Evolutionary conservation across 2,888 invertebrate genomes (phyloP).

Genomic region (Hybos culiciformis): DNA sequence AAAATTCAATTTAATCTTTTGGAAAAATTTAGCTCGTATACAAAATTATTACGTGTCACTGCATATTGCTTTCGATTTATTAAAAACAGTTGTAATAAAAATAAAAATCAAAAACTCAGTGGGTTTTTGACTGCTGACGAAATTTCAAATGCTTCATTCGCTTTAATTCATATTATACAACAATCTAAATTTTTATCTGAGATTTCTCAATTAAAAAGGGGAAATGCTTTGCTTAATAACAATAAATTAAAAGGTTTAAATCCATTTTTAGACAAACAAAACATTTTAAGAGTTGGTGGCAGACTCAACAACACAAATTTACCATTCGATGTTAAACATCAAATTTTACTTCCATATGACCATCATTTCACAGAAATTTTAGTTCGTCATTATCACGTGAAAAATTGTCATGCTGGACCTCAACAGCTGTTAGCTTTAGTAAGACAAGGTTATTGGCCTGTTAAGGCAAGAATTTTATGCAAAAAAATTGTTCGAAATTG

Average conservation of each 20-base stretch:
- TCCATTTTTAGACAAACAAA: background rate
- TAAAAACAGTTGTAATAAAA: no score
- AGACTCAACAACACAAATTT: background rate
- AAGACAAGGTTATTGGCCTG: background rate
- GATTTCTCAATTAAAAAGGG: background rate
- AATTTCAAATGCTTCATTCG: background rate
- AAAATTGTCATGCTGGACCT: background rate
- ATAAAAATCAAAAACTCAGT: no score
- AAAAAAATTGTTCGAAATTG: constrained; percentile 11
- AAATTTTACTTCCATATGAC: background rate
- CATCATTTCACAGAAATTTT: background rate
- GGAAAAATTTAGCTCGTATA: constrained; percentile 2
- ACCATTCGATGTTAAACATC: background rate
- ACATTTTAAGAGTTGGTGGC: background rate
- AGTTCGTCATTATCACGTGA: background rate
- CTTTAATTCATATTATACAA: background rate
- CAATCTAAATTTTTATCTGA: background rate
- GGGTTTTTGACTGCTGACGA: no score
- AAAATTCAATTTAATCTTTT: no score
- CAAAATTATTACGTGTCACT: constrained; percentile 4
- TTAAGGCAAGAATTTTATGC: constrained; percentile 9
- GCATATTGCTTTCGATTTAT: constrained; percentile 7
- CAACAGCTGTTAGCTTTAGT: background rate
- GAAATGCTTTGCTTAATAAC: background rate
- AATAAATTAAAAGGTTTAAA: background rate